These are phyloP conservation scores for Falcaria lacertinaria DNA, from an alignment of 2,888 invertebrate species.

Conservation along the genomic window DNA sequence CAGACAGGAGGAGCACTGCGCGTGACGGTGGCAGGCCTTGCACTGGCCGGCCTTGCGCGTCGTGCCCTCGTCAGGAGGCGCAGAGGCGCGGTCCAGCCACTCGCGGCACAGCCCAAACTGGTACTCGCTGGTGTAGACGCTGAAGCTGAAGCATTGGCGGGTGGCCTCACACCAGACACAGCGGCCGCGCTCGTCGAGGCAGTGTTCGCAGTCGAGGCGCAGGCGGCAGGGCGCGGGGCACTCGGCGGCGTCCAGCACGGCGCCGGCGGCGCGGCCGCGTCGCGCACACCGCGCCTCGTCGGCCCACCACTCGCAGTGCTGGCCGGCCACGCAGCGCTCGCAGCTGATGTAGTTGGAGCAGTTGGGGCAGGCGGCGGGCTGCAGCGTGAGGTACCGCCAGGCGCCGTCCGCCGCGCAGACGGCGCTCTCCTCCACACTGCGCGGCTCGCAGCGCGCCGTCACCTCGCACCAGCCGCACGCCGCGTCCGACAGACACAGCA, in stretches of 20 bases:
- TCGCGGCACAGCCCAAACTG: constrained; percentile 95
- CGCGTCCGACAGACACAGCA: constrained; percentile 92
- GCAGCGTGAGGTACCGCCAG: constrained; percentile 90
- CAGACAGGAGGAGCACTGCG: constrained; percentile 89
- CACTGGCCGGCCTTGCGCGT: constrained; percentile 82
- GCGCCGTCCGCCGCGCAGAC: constrained; percentile 78
- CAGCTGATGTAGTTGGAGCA: constrained; percentile 95
- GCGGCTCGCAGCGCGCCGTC: constrained; percentile 84
- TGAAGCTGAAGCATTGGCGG: constrained; percentile 94
- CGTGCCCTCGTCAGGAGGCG: constrained; percentile 53
- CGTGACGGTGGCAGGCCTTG: constrained; percentile 87
- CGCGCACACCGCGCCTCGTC: constrained; percentile 93
- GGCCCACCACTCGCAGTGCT: constrained; percentile 95
- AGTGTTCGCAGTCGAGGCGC: constrained; percentile 87
- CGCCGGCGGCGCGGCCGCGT: constrained; percentile 85
- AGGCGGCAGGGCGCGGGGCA: constrained; percentile 92
- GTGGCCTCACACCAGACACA: constrained; percentile 98
- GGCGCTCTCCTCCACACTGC: constrained; percentile 83
- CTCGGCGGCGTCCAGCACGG: constrained; percentile 79
- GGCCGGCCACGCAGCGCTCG: constrained; percentile 88
- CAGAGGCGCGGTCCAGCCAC: constrained; percentile 92
- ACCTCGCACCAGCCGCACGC: constrained; percentile 95
- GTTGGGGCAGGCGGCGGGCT: constrained; percentile 90
- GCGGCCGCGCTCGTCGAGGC: constrained; percentile 90
- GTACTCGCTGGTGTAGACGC: constrained; percentile 96